A percentile compares a stretch with the other conserved stretches of the same genome.
Evolutionary conservation across 1,140 invertebrate genomes (phyloP).

Genomic region (Zaprionus nigranus): DNA sequence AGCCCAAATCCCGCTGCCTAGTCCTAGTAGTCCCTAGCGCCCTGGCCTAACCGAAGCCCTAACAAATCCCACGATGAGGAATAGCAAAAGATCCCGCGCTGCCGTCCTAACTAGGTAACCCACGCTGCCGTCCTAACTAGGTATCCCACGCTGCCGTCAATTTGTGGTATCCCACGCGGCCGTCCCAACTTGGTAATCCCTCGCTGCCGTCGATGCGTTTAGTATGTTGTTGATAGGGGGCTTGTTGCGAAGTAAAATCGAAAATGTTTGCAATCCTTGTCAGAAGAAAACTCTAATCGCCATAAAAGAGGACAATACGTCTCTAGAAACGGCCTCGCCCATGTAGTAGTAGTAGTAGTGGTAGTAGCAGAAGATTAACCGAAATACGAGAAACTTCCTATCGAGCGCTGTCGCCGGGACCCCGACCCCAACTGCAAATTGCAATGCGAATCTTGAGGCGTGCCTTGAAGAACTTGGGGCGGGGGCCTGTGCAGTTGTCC

Average conservation of each 20-base stretch:
- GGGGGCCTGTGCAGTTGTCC: conserved; percentile 12
- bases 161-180: conserved; percentile 46
- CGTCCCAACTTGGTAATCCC: conserved; percentile 41
- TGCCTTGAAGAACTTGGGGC: background rate
- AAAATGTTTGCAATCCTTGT: conserved; percentile 24
- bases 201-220: conserved; percentile 16
- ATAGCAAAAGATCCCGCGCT: conserved; percentile 39
- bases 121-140: conserved; percentile 39
- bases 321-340: background rate
- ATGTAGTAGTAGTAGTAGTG: conserved; percentile 5
- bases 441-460: conserved; percentile 33
- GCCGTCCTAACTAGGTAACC: conserved; percentile 45
- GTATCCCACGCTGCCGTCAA: conserved; percentile 59
- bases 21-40: conserved; percentile 47
- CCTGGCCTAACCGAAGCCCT: conserved; percentile 62
- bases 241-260: conserved; percentile 14
- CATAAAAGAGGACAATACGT: conserved; percentile 10
- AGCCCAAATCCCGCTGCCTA: conserved; percentile 26
- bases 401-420: conserved; percentile 21
- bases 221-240: background rate
- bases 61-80: conserved; percentile 50
- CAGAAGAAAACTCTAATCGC: conserved; percentile 24
- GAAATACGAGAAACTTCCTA: conserved; percentile 31
- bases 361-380: conserved; percentile 18
- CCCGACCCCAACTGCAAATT: conserved; percentile 32